Percentiles rank a stretch among this genome's conserved stretches.
These are phyloP conservation scores for Erethizon dorsatum DNA, from an alignment of 2,797 vertebrate species.

Conservation along the genomic window DNA sequence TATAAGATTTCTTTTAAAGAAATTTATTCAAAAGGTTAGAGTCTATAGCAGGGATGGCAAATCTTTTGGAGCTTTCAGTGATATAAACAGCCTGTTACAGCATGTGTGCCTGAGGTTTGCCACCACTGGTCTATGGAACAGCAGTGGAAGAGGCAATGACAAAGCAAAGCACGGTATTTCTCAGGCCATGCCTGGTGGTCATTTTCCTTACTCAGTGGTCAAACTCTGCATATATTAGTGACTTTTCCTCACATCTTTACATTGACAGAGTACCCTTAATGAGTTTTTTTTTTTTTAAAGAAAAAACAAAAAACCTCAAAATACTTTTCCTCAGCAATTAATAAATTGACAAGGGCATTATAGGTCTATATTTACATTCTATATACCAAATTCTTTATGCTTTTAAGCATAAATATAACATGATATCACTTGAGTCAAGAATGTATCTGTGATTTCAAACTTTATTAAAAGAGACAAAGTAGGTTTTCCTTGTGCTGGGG, in stretches of 20 bases:
- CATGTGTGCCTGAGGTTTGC: neutral
- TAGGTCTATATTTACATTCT: constrained; percentile 22
- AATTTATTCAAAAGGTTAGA: constrained; percentile 22
- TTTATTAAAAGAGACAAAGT: constrained; percentile 10
- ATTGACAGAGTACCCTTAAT: neutral
- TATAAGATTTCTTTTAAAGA: constrained; percentile 28
- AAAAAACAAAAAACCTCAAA: neutral
- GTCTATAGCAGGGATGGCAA: neutral
- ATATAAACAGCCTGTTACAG: neutral
- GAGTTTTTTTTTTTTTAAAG: neutral
- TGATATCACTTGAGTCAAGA: neutral
- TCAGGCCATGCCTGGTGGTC: neutral
- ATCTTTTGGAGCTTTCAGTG: neutral
- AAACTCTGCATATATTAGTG: neutral
- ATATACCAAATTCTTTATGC: neutral
- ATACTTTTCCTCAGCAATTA: neutral
- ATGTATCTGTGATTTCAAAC: neutral
- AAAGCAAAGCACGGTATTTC: neutral
- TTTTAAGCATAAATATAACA: neutral
- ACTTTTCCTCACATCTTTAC: neutral
- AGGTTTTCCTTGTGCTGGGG: neutral
- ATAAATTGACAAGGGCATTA: neutral
- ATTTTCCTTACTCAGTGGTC: constrained; percentile 38
- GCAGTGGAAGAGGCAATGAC: neutral
- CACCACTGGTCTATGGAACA: neutral